A percentile compares a stretch with the other conserved stretches of the same genome.
phyloP scores from a whole-genome alignment of 1,140 invertebrate species.

The Hycleus phaleratus region DNA sequence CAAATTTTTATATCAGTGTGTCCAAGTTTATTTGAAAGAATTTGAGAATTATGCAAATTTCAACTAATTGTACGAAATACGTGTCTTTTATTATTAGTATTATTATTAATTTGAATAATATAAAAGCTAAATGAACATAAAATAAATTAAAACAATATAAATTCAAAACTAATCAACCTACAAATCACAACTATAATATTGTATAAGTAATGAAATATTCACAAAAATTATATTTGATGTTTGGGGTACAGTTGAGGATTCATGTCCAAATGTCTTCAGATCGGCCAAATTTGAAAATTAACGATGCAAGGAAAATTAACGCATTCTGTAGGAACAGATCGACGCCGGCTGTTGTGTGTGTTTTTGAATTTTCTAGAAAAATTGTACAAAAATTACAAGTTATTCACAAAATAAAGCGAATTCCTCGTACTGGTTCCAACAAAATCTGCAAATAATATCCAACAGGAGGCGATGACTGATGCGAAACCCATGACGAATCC shows the following conservation, averaged over 20 bases:
- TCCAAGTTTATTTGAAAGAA: too few species aligned
- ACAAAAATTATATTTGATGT: too few species aligned
- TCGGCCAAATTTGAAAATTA: conserved; percentile 91
- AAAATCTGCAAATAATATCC: conserved; percentile 87
- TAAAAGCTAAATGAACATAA: too few species aligned
- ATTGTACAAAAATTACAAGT: not conserved
- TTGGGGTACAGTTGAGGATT: not conserved
- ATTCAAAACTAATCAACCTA: too few species aligned
- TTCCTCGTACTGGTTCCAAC: conserved; percentile 43
- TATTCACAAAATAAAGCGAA: conserved; percentile 6
- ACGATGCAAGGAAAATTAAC: conserved; percentile 85
- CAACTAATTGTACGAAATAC: too few species aligned
- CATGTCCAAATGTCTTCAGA: conserved; percentile 73
- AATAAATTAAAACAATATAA: too few species aligned
- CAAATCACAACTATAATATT: too few species aligned
- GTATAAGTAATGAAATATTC: too few species aligned
- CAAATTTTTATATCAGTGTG: too few species aligned
- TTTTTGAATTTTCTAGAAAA: conserved; percentile 9
- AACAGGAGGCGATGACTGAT: conserved; percentile 87
- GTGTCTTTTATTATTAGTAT: too few species aligned
- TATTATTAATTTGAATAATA: too few species aligned
- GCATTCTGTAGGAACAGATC: conserved; percentile 91
- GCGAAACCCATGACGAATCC: conserved; percentile 96
- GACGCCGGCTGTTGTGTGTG: conserved; percentile 66
- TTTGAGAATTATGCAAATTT: too few species aligned